A percentile compares a stretch with the other conserved stretches of the same genome.
These are phyloP conservation scores for Marronus borbonicus DNA, from an alignment of 2,888 invertebrate genomes.

Conservation along the genomic window DNA sequence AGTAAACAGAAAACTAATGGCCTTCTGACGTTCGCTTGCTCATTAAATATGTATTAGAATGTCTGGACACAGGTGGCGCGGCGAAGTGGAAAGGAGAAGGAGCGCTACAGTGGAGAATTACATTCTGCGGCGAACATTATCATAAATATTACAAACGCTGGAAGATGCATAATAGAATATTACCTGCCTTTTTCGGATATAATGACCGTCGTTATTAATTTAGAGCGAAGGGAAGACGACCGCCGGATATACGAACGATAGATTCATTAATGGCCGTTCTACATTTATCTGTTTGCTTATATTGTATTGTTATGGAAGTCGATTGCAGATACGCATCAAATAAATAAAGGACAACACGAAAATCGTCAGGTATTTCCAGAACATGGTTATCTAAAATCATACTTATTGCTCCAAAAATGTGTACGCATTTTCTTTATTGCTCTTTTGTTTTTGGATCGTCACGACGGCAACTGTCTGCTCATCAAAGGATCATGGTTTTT, in stretches of 20 bases:
- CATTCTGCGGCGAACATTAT: slow-evolving; percentile 1
- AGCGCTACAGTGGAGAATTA: slow-evolving; percentile 6
- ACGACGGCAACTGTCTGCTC: no score
- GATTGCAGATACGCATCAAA: neutral
- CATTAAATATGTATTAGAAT: slow-evolving; percentile 12
- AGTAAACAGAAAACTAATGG: slow-evolving; percentile 10
- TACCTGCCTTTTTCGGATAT: neutral
- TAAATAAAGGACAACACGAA: no score
- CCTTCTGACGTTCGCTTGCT: neutral
- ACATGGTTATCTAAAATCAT: no score
- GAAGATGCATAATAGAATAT: slow-evolving; percentile 4
- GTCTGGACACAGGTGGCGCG: slow-evolving; percentile 18
- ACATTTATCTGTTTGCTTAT: neutral
- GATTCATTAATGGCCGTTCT: neutral
- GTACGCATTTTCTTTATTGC: no score
- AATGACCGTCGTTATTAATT: neutral
- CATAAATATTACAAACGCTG: slow-evolving; percentile 13
- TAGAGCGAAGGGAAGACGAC: neutral
- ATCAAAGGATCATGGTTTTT: no score
- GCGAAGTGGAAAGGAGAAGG: neutral
- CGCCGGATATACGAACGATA: neutral
- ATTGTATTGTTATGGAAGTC: neutral
- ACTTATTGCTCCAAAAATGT: no score
- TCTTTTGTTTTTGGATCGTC: no score
- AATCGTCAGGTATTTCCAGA: no score